Base-by-base conservation (phyloP, 2,113 vertebrate species). In the Pipra filicauda region DNA sequence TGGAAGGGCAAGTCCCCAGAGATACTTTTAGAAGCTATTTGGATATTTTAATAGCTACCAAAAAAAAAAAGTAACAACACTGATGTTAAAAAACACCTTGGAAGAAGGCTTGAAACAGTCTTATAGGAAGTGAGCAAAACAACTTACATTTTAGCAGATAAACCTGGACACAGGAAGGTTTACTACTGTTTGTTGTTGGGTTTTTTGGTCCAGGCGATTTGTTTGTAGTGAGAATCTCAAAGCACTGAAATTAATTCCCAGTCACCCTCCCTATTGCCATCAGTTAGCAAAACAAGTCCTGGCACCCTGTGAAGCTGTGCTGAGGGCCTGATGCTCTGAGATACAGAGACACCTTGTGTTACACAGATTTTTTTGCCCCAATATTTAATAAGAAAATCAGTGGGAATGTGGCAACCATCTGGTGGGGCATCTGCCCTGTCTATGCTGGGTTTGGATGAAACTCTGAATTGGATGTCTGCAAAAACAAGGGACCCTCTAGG, bases 1-100 rank as follows among this genome's bases (percentile, higher is more conserved):
- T 94, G 77, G 76, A 91, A 97, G 73, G 85, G 64, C 70, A 95
- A 91, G 75, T 93, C 85, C 86, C 66, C 55, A 74, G 83, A 90
- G 65, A 85, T 80, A 66, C 33, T 88, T 95, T 78, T 76, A 89
- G 93, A 92, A 96, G 71, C n/a, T 75, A 17, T 91, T 93, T 76
- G 67, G 81, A 61, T 89, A 80, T 95, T 91, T 88, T 92, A 85
- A 87, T 65, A 94, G 62, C 74, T 95, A 84, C 43, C 6, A 70
- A 70, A 70, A 70, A 76, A 30, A 27, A 24, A 51, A 51, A 27
- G 26, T 12, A 51, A 44, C 44, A 88, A 85, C 33, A 48, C 35
- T 55, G 79, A 61, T 83, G 52, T 67, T 82, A 54, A 69, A 88
- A 71, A 57, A 4, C 16, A n/a, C 52, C 11, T 21, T 73, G 64